Conservation (phyloP, 2,888 invertebrate species). For the Morpho achilles region DNA sequence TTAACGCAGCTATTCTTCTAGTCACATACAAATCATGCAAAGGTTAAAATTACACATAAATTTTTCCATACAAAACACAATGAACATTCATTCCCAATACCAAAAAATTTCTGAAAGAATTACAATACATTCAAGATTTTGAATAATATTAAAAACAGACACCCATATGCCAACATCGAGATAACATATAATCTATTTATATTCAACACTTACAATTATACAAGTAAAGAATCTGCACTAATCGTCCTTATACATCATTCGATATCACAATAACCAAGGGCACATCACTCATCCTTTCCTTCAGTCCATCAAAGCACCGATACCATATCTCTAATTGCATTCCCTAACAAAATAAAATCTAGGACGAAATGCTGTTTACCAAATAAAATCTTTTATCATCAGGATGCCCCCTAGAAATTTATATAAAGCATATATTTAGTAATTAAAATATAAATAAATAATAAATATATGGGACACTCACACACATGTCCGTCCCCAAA, state of each 20-base stretch:
- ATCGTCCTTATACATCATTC: constrained; percentile 36
- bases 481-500: too few species aligned
- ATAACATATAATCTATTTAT: constrained; percentile 59
- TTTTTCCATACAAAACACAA: constrained; percentile 24
- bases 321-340: constrained; percentile 24
- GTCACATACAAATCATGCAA: constrained; percentile 33
- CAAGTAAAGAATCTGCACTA: constrained; percentile 51
- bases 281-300: constrained; percentile 42
- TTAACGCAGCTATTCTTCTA: constrained; percentile 34
- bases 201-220: constrained; percentile 70
- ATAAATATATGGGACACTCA: too few species aligned
- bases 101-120: constrained; percentile 16
- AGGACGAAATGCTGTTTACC: constrained; percentile 41
- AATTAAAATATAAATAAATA: too few species aligned
- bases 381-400: constrained; percentile 20
- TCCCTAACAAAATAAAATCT: constrained; percentile 26
- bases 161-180: constrained; percentile 54
- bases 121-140: constrained; percentile 43
- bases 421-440: too few species aligned
- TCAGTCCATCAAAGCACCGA: constrained; percentile 43
- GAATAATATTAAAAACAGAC: constrained; percentile 75
- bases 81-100: constrained; percentile 34
- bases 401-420: too few species aligned
- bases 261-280: constrained; percentile 66
- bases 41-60: constrained; percentile 14